phyloP scores from a whole-genome alignment of 2,113 vertebrate genomes.

The Scalopus aquaticus region DNA sequence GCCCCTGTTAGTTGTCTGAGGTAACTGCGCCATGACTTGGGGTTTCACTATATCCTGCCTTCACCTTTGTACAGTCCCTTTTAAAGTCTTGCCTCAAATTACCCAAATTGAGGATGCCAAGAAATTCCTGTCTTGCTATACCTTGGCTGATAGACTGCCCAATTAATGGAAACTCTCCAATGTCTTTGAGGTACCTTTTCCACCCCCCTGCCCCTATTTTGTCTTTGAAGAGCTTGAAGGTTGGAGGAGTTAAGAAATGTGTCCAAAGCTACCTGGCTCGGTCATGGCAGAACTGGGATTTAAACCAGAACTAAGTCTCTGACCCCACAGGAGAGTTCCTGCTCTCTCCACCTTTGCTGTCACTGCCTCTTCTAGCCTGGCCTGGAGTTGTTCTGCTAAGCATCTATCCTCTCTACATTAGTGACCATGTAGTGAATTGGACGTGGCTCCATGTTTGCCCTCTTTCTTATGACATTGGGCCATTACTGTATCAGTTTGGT shows the following conservation, averaged over 20 bases:
- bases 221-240: not conserved
- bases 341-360: no score
- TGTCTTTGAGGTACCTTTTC: not conserved
- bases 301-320: not conserved
- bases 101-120: not conserved
- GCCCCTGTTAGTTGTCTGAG: not conserved
- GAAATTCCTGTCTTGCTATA: not conserved
- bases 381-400: accelerated
- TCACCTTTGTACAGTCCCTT: not conserved
- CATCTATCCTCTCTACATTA: not conserved
- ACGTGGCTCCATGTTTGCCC: not conserved
- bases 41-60: not conserved
- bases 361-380: not conserved
- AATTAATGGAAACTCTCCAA: not conserved
- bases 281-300: not conserved
- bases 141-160: not conserved
- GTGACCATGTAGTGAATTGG: not conserved
- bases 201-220: not conserved
- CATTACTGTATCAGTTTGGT: not conserved
- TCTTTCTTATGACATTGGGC: not conserved
- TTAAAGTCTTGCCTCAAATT: not conserved
- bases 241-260: not conserved
- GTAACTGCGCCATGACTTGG: accelerated
- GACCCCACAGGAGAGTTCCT: not conserved
- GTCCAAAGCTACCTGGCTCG: not conserved